A percentile compares a stretch with the other conserved stretches of the same genome.
Evolutionary conservation across 2,888 invertebrate species (phyloP).

Genomic region (Ferdinandea cuprea): DNA sequence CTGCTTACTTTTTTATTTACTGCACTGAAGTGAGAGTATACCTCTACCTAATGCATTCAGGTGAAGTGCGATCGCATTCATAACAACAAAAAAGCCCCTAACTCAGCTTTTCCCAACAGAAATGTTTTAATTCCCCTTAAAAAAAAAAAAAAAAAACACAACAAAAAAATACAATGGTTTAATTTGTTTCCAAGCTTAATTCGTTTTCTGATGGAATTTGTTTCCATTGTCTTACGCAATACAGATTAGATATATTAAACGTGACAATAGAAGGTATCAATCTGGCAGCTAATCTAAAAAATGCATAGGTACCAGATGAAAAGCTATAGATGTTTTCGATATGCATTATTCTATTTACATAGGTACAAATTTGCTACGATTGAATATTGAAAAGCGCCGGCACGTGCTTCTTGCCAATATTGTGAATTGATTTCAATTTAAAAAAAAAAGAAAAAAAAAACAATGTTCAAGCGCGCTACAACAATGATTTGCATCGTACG

Average conservation of each 20-base stretch:
- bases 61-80: constrained; percentile 10
- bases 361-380: constrained; percentile 6
- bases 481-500: constrained; percentile 48
- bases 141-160: too few species aligned
- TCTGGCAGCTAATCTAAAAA: background rate
- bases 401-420: constrained; percentile 52
- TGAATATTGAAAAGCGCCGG: constrained; percentile 21
- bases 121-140: background rate
- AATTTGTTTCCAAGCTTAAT: too few species aligned
- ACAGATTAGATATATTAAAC: background rate
- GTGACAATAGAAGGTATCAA: constrained; percentile 1
- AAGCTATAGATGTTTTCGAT: too few species aligned
- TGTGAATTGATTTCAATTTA: constrained; percentile 59
- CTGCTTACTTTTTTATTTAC: constrained; percentile 32
- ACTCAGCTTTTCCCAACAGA: constrained; percentile 24
- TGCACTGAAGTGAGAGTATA: constrained; percentile 19
- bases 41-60: constrained; percentile 34
- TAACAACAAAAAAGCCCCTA: constrained; percentile 19
- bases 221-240: background rate
- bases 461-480: constrained; percentile 39
- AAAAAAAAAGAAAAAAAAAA: constrained; percentile 26
- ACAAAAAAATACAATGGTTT: too few species aligned
- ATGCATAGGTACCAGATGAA: too few species aligned
- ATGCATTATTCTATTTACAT: background rate
- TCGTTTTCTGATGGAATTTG: background rate